Percentiles rank a stretch among this genome's conserved stretches.
phyloP scores from a whole-genome alignment of 2,113 vertebrate species.

The Hirundichthys speculiger region DNA sequence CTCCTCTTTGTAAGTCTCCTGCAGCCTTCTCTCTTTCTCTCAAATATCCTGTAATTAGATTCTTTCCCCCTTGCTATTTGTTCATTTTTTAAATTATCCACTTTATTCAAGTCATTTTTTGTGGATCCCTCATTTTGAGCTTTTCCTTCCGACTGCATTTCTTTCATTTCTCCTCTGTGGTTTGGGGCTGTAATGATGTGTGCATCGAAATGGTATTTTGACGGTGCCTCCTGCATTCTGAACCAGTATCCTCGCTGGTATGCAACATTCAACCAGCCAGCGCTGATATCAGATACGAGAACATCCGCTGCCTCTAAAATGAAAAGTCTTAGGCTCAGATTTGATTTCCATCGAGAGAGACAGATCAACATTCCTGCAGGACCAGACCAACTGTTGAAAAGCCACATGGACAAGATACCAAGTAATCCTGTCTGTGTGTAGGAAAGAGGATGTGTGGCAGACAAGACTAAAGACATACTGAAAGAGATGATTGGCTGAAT shows the following conservation, averaged over 20 bases:
- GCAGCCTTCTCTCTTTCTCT: neutral
- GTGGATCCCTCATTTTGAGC: neutral
- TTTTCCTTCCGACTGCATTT: slow-evolving; percentile 11
- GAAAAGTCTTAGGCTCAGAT: slow-evolving; percentile 33
- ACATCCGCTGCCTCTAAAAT: slow-evolving; percentile 28
- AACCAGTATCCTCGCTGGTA: slow-evolving; percentile 19
- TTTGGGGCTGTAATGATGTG: slow-evolving; percentile 19
- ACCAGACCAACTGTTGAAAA: slow-evolving; percentile 30
- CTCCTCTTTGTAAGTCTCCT: neutral
- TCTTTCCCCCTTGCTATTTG: neutral
- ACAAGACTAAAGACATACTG: slow-evolving; percentile 24
- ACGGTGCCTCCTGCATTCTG: slow-evolving; percentile 5
- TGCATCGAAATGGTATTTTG: slow-evolving; percentile 14
- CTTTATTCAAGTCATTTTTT: slow-evolving; percentile 4
- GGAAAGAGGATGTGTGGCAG: slow-evolving; percentile 36
- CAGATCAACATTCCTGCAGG: slow-evolving; percentile 41
- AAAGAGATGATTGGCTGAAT: slow-evolving; percentile 34
- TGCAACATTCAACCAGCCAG: slow-evolving; percentile 1
- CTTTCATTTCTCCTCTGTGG: slow-evolving; percentile 5
- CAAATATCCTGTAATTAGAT: slow-evolving; percentile 2
- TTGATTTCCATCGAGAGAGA: slow-evolving; percentile 22
- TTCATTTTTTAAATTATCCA: slow-evolving; percentile 1
- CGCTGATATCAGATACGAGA: slow-evolving; percentile 35
- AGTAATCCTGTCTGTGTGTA: slow-evolving; percentile 31
- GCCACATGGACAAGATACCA: slow-evolving; percentile 23